Base-by-base conservation (phyloP, 2,888 invertebrate genomes). In the Cephus pygmeus region DNA sequence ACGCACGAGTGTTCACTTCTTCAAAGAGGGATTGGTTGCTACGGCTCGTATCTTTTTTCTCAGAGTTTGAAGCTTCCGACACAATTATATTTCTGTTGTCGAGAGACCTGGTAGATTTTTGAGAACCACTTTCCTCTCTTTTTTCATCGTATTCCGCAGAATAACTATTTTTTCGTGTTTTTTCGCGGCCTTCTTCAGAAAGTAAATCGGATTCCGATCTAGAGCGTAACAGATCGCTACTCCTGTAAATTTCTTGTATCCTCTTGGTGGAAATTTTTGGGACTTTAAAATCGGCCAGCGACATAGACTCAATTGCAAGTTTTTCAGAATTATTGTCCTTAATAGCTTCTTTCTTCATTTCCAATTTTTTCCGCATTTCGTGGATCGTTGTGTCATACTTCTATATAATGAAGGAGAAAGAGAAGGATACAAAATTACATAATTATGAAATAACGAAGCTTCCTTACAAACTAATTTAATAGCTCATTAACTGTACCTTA, bases 351-450 rank as follows among this genome's bases (percentile, higher is more conserved):
- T 87, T 90, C 76, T 87, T 90, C 23, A 86, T 85, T 76, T 91
- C 91, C 77, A 91, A 80, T 79, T 90, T 90, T 71, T 89, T 90
- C 0, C 90, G 88, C 91, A 91, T 91, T 80, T 91, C 91, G 69
- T 89, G 84, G 36, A 91, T 91, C 9, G 90, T 91, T 35, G 88
- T 87, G 73, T 91, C 91, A 75, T 91, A 91, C 86, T 88, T 91
- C 91, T 91, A n/a, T 11, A 68, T 34, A 75, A 77, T 12, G 33
- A 73, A 36, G 34, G 73, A 71, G 34, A 73, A 75, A 69, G 34
- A 31, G 15, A 68, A 34, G 6, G 40, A 74, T 12, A 56, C 75
- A 76, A 33, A 73, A 77, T 34, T 30, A 31, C 36, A 35, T 12
- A 3, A 23, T 34, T 23, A 33, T 11, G 15, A 73, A 56, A 15